Evolutionary conservation across 2,888 invertebrate genomes (phyloP), one percentile per base, ranked within the genome.

Genomic region (Ryuthela nishihirai): DNA sequence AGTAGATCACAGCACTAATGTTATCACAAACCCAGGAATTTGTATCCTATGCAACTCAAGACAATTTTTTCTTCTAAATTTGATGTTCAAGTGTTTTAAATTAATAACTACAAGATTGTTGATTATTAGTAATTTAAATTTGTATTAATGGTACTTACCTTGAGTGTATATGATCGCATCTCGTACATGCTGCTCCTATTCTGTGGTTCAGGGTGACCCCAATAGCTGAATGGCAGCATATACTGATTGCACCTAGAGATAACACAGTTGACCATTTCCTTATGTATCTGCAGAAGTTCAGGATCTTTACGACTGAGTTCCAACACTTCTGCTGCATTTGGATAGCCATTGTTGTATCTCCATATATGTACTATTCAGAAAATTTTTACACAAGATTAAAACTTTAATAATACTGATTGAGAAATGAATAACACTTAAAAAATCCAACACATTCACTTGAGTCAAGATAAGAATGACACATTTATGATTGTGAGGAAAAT

Each of bases 151-250:
- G 6, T 4, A 39, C 46, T 46, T 54, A 76, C 78, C 74, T 94
- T 94, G 36, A 99, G 78, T 65, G 91, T 88, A 75, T 87, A 92
- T 69, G 86, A 85, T 69, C 94, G 32, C 54, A 99, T 88, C 79
- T 99, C 98, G 72, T 99, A 99, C 67, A 97, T 88, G 73, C 97
- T 89, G 56, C 79, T 80, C 3, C 84, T 81, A 0, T 79, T 75
- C 23, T 94, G 80, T 23, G 85, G 82, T 64, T 82, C 84, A 54
- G 84, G 83, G n/a, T 95, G 94, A 10, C 77, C 77, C 99, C 99
- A 99, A 74, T 94, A 99, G 76, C 94, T 97, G 76, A 99, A 99
- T 23, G 93, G 87, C 65, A 98, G 79, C 62, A 98, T 78, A 74
- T 95, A 94, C 75, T 97, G 95, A 70, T 92, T 81, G 72, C 91